Conservation (phyloP, 2,113 vertebrate genomes). For the Epinephelus fuscoguttatus region DNA sequence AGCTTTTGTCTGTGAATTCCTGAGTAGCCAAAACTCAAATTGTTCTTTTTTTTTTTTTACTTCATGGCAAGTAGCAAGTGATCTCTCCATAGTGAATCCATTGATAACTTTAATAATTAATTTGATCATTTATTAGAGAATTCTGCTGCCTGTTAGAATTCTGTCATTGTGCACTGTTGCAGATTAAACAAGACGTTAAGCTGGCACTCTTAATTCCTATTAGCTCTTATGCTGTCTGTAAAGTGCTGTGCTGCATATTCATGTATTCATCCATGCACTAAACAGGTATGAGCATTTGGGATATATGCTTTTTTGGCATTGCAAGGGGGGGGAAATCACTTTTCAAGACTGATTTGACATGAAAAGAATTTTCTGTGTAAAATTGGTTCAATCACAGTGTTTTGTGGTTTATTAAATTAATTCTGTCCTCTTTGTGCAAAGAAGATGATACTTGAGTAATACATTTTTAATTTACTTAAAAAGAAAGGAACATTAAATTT, state of each 20-base stretch:
- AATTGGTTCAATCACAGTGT: background rate
- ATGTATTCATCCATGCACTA: background rate
- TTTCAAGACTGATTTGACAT: background rate
- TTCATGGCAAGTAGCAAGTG: background rate
- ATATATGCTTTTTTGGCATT: background rate
- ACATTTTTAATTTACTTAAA: background rate
- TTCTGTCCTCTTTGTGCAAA: background rate
- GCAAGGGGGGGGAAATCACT: background rate
- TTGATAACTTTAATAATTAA: background rate
- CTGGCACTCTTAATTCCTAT: background rate
- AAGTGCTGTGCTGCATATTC: background rate
- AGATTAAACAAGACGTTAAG: background rate
- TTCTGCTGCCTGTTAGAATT: background rate
- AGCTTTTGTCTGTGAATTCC: constrained; percentile 9
- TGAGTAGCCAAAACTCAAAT: background rate
- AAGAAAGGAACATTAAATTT: background rate
- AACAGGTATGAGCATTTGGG: background rate
- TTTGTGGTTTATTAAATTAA: background rate
- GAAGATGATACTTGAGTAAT: background rate
- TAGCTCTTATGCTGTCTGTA: background rate
- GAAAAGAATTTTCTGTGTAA: background rate
- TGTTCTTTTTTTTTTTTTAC: background rate
- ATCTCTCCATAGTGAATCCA: background rate
- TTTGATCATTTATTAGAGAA: background rate
- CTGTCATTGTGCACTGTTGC: background rate